Percentiles rank a stretch among this genome's conserved stretches.
Conservation (phyloP, 2,113 vertebrate species). For the Ctenomys sociabilis region DNA sequence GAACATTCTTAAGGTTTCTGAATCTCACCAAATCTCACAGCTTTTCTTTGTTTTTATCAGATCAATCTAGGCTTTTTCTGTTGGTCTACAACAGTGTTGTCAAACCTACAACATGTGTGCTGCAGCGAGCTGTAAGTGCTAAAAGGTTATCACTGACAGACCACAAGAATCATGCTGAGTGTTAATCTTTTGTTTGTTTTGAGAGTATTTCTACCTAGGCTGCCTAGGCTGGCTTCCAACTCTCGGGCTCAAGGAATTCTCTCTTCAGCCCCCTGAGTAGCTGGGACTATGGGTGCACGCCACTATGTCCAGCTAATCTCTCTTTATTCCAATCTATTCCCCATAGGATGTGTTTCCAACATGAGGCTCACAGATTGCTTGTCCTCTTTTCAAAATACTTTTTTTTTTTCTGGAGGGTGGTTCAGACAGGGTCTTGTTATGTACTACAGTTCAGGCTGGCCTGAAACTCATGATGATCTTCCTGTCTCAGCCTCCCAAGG, state of each 20-base stretch:
- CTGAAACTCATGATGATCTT: background rate
- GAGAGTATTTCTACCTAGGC: background rate
- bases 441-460: background rate
- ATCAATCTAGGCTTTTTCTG: slow-evolving; percentile 23
- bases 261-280: background rate
- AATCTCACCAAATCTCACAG: slow-evolving; percentile 12
- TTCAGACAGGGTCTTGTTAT: background rate
- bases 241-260: background rate
- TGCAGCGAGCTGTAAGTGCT: background rate
- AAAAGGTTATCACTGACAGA: background rate
- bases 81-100: background rate
- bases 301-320: background rate
- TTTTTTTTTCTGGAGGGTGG: too few species aligned
- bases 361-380: background rate
- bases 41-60: slow-evolving; percentile 23
- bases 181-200: background rate
- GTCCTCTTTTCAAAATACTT: background rate
- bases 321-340: background rate
- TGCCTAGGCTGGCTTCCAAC: background rate
- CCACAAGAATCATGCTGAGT: background rate
- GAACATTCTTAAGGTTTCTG: slow-evolving; percentile 39
- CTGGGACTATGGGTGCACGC: background rate
- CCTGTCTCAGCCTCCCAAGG: background rate
- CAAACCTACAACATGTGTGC: background rate
- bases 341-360: background rate